phyloP scores from a whole-genome alignment of 2,113 vertebrate genomes.

The Cebus imitator region DNA sequence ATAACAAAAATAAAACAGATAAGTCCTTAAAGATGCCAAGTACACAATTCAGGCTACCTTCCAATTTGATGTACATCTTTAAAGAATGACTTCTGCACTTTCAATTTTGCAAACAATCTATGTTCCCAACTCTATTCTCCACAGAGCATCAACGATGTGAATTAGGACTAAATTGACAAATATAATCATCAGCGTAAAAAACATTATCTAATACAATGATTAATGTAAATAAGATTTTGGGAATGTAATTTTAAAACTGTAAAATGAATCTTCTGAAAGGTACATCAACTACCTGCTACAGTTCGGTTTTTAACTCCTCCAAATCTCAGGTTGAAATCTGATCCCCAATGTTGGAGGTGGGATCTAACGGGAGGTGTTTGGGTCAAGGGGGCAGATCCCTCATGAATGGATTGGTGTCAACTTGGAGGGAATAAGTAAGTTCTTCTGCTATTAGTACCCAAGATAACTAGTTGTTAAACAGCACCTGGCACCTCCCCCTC shows the following conservation, averaged over 20 bases:
- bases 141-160: not conserved
- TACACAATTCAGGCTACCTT: not conserved
- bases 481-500: too few relatives aligned
- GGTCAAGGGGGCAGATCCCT: too few relatives aligned
- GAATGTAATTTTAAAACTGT: conserved; percentile 7
- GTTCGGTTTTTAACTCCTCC: too few relatives aligned
- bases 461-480: too few relatives aligned
- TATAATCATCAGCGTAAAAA: not conserved
- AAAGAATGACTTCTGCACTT: not conserved
- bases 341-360: too few relatives aligned
- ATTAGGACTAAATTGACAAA: not conserved
- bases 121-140: not conserved
- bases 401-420: too few relatives aligned
- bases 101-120: not conserved
- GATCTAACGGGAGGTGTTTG: too few relatives aligned
- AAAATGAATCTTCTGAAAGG: conserved; percentile 18
- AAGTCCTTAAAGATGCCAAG: not conserved
- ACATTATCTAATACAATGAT: not conserved
- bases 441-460: too few relatives aligned
- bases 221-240: not conserved
- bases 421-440: too few relatives aligned
- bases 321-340: too few relatives aligned
- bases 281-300: not conserved
- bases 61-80: not conserved
- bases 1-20: not conserved